phyloP scores from a whole-genome alignment of 30 jellyfish, hydroid and myxozoan species.

The Chrysaora quinquecirrha region DNA sequence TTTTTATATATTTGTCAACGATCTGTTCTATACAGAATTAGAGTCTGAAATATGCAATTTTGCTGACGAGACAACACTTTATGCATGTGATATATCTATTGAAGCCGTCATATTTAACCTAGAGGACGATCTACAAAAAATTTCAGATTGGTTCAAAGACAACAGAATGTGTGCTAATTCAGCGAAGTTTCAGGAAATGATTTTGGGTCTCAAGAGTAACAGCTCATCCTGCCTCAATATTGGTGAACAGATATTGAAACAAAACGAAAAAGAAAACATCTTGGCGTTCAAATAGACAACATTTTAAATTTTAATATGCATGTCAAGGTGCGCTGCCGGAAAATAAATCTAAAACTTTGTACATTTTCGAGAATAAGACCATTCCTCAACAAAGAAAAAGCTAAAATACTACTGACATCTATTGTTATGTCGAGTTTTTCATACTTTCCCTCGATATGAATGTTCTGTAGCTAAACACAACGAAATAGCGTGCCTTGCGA shows the following conservation, averaged over 20 bases:
- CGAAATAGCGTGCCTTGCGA: constrained; percentile 6
- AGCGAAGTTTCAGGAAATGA: constrained; percentile 15
- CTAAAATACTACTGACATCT: constrained; percentile 31
- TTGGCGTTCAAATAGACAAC: constrained; percentile 21
- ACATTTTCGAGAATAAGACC: constrained; percentile 23
- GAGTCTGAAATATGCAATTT: constrained; percentile 31
- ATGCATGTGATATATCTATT: constrained; percentile 15
- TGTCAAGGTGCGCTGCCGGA: constrained; percentile 14
- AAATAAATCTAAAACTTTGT: constrained; percentile 1
- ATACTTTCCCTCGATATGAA: constrained; percentile 15
- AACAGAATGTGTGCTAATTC: constrained; percentile 43
- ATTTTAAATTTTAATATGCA: background rate
- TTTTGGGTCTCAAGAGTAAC: constrained; percentile 18
- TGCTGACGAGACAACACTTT: constrained; percentile 37
- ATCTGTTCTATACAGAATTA: constrained; percentile 13
- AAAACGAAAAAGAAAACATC: constrained; percentile 19
- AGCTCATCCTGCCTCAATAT: background rate
- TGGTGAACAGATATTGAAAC: background rate
- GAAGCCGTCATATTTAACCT: constrained; percentile 14
- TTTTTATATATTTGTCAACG: constrained; percentile 41
- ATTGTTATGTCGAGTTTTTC: constrained; percentile 16
- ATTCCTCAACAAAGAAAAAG: constrained; percentile 33
- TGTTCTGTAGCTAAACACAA: background rate
- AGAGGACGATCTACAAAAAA: constrained; percentile 17
- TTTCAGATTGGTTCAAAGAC: background rate